Evolutionary conservation across 1,140 invertebrate species (phyloP).

Genomic region (Bombus confusus): DNA sequence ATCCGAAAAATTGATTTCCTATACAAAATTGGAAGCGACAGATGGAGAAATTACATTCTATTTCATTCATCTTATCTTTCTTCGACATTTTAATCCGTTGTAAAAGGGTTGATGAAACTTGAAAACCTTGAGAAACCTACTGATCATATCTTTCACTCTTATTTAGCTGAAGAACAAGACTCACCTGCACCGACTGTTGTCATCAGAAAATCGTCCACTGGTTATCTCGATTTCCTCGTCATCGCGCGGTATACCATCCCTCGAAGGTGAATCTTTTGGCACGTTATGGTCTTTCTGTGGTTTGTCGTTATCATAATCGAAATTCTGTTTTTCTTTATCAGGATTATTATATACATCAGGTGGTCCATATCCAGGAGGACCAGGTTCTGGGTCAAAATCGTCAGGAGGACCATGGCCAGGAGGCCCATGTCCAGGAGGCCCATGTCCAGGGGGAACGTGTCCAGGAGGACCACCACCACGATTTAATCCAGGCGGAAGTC

Average conservation of each 20-base stretch:
- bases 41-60: too few relatives aligned
- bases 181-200: neutral
- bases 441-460: neutral
- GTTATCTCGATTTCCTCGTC: neutral
- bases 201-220: neutral
- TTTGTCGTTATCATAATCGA: neutral
- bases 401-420: neutral
- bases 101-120: too few relatives aligned
- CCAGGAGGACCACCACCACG: neutral
- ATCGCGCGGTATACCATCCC: neutral
- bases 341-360: neutral
- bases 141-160: neutral
- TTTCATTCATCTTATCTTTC: too few relatives aligned
- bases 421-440: neutral
- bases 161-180: neutral
- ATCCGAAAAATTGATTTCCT: too few relatives aligned
- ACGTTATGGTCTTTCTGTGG: neutral
- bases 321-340: neutral
- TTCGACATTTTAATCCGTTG: too few relatives aligned
- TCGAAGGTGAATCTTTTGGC: too few relatives aligned
- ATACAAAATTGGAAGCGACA: too few relatives aligned
- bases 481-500: neutral
- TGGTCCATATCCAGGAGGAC: too few relatives aligned
- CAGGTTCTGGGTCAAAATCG: too few relatives aligned
- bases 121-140: neutral